A percentile compares a stretch with the other conserved stretches of the same genome.
phyloP scores from a whole-genome alignment of 2,888 invertebrate species.

The Beris chalybata region DNA sequence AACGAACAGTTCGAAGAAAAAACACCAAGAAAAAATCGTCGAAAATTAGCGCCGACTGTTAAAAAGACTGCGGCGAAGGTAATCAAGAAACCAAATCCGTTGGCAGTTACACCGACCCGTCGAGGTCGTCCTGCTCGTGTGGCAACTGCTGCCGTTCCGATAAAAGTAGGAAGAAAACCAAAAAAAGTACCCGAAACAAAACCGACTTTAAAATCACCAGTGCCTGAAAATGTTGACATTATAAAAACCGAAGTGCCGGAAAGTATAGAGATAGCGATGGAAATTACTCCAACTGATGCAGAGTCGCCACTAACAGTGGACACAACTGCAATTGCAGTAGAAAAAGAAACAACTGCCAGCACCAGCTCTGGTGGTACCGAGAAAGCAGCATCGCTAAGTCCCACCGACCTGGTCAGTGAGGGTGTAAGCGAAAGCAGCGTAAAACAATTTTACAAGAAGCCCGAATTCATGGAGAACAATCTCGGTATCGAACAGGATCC shows the following conservation, averaged over 20 bases:
- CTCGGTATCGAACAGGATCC: constrained; percentile 56
- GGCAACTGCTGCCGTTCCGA: constrained; percentile 19
- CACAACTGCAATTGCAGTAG: constrained; percentile 31
- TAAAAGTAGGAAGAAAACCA: neutral
- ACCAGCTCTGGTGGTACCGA: constrained; percentile 38
- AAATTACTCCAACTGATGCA: constrained; percentile 5
- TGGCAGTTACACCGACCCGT: constrained; percentile 19
- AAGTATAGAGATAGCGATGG: neutral
- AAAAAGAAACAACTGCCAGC: constrained; percentile 27
- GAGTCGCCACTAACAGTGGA: constrained; percentile 34
- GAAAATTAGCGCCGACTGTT: too few relatives aligned
- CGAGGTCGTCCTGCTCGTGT: constrained; percentile 33
- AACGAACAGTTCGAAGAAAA: neutral
- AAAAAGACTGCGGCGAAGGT: too few relatives aligned
- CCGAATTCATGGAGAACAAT: constrained; percentile 56
- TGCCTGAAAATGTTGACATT: constrained; percentile 17
- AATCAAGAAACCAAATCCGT: neutral
- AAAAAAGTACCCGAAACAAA: neutral
- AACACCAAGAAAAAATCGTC: neutral
- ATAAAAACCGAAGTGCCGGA: constrained; percentile 20
- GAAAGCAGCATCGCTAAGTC: constrained; percentile 52
- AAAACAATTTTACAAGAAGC: constrained; percentile 56
- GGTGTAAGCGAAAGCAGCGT: constrained; percentile 55
- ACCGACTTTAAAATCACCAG: constrained; percentile 7
- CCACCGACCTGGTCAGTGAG: constrained; percentile 51